Conservation (phyloP, 2,113 vertebrate species). For the Mystacornis crossleyi region DNA sequence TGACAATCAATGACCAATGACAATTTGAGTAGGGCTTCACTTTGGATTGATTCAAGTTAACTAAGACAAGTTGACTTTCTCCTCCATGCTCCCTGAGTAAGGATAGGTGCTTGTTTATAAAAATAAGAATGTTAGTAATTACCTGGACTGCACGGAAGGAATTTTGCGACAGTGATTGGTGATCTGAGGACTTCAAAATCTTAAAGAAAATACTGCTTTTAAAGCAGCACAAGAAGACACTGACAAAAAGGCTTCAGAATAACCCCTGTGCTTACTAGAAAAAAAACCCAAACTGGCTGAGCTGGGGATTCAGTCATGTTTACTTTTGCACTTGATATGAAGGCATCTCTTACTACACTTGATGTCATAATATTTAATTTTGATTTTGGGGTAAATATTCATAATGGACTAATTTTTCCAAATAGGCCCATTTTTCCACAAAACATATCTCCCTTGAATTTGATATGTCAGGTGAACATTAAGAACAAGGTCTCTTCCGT, state of each 20-base stretch:
- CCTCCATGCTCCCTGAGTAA: not conserved
- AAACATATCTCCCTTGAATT: not conserved
- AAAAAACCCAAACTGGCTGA: not conserved
- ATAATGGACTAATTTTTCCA: not conserved
- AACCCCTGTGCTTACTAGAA: not conserved
- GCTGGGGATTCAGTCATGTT: not conserved
- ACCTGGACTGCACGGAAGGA: not conserved
- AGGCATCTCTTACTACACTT: not conserved
- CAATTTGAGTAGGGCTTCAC: not conserved
- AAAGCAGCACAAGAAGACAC: not conserved
- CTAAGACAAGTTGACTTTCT: not conserved
- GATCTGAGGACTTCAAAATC: not conserved
- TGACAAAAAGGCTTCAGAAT: not conserved
- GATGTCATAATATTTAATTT: not conserved
- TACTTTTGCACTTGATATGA: not conserved
- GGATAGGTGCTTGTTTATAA: not conserved
- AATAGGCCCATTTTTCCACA: not conserved
- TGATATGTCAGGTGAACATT: not conserved
- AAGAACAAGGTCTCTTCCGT: not conserved
- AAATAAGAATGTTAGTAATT: not conserved
- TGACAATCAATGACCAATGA: not conserved
- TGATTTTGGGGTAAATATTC: not conserved
- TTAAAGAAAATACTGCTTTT: not conserved
- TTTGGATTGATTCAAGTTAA: not conserved
- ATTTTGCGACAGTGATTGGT: fast-evolving